A percentile compares a stretch with the other conserved stretches of the same genome.
phyloP scores from a whole-genome alignment of 2,797 vertebrate genomes.

The Carduelis carduelis region DNA sequence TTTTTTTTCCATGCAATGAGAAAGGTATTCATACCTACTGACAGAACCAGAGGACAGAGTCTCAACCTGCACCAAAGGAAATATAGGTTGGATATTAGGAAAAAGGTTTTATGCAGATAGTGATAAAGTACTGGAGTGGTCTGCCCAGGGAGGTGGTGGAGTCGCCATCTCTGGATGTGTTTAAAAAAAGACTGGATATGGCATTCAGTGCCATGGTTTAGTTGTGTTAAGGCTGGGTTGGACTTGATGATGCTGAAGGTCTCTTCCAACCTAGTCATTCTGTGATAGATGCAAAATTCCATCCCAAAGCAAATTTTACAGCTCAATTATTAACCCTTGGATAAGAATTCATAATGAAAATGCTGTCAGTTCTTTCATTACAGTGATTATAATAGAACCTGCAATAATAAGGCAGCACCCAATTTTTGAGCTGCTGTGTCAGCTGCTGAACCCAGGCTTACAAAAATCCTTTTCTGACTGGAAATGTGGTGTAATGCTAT shows the following conservation, averaged over 20 bases:
- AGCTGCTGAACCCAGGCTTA: neutral
- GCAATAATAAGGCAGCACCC: conserved; percentile 1
- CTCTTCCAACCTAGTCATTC: neutral
- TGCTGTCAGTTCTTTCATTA: conserved; percentile 19
- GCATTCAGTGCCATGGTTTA: neutral
- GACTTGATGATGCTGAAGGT: neutral
- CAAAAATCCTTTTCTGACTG: neutral
- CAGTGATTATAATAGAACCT: neutral
- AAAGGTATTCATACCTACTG: neutral
- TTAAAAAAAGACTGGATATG: neutral
- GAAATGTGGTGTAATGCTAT: neutral
- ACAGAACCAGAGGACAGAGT: too few species aligned
- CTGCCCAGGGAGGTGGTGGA: neutral
- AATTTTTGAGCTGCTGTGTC: neutral
- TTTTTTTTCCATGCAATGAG: neutral
- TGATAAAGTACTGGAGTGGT: neutral
- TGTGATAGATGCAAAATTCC: neutral
- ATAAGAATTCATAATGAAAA: neutral
- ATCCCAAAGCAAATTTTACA: neutral
- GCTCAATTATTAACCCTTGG: neutral
- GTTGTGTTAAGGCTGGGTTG: neutral
- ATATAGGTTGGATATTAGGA: neutral
- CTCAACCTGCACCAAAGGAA: neutral
- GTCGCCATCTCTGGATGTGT: neutral
- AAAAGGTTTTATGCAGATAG: neutral